Evolutionary conservation across 2,797 vertebrate species (phyloP).

Genomic region (Artibeus jamaicensis): DNA sequence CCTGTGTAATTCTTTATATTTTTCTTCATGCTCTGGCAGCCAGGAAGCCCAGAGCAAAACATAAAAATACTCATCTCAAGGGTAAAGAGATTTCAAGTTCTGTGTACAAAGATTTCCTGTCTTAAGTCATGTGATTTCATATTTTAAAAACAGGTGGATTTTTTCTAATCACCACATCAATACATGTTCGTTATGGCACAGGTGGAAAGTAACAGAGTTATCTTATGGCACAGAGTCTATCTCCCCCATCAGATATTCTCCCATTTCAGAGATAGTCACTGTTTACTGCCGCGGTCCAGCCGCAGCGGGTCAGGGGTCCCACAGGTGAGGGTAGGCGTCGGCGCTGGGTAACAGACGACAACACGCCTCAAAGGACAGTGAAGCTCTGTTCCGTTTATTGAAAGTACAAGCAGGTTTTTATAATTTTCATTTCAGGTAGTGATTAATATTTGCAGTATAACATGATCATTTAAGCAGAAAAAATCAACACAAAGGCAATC

Average conservation of each 20-base stretch:
- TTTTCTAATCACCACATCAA: background rate
- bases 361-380: too few relatives aligned
- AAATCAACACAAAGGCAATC: too few relatives aligned
- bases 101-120: background rate
- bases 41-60: slow-evolving; percentile 8
- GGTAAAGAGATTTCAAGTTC: slow-evolving; percentile 43
- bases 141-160: background rate
- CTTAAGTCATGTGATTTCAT: background rate
- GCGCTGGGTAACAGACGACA: too few relatives aligned
- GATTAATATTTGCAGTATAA: too few relatives aligned
- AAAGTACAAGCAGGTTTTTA: too few relatives aligned
- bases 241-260: background rate
- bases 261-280: background rate
- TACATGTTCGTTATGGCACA: background rate
- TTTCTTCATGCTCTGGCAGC: background rate
- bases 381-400: too few relatives aligned
- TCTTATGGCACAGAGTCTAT: background rate
- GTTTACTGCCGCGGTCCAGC: too few relatives aligned
- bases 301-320: too few relatives aligned
- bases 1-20: background rate
- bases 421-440: too few relatives aligned
- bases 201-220: background rate
- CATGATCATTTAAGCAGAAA: too few relatives aligned
- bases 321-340: too few relatives aligned
- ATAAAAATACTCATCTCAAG: background rate